Evolutionary conservation across 2,113 vertebrate species (phyloP).

Genomic region (Eulemur macaco): DNA sequence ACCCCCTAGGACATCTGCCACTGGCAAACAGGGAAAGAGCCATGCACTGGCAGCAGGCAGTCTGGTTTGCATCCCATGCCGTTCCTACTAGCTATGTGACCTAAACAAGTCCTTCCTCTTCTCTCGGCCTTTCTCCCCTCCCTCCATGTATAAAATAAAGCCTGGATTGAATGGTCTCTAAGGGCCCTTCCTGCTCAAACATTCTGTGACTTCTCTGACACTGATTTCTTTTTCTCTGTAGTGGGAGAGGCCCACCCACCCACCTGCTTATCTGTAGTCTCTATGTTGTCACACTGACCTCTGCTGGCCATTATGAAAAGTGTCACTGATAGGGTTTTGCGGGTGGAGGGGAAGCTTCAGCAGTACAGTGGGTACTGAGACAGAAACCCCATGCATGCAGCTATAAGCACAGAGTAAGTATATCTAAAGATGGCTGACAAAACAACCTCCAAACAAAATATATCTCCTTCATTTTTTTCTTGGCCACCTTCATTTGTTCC

Average conservation of each 20-base stretch:
- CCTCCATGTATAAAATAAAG: conserved; percentile 41
- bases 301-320: conserved; percentile 64
- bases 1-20: conserved; percentile 64
- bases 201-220: conserved; percentile 62
- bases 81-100: conserved; percentile 20
- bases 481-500: not conserved
- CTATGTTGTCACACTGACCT: conserved; percentile 69
- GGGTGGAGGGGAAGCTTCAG: not conserved
- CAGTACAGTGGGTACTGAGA: not conserved
- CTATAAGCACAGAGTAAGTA: not conserved
- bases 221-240: conserved; percentile 64
- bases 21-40: conserved; percentile 18
- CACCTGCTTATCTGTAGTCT: conserved; percentile 52
- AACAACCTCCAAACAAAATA: not conserved
- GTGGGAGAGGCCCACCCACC: conserved; percentile 44
- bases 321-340: not conserved
- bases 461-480: not conserved
- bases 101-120: conserved; percentile 13
- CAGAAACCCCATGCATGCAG: not conserved
- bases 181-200: conserved; percentile 42
- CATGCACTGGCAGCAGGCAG: not conserved
- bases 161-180: conserved; percentile 14
- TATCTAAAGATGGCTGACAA: not conserved
- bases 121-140: not conserved
- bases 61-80: not conserved